phyloP scores from a whole-genome alignment of 2,888 invertebrate species.

The Andrena minutula region DNA sequence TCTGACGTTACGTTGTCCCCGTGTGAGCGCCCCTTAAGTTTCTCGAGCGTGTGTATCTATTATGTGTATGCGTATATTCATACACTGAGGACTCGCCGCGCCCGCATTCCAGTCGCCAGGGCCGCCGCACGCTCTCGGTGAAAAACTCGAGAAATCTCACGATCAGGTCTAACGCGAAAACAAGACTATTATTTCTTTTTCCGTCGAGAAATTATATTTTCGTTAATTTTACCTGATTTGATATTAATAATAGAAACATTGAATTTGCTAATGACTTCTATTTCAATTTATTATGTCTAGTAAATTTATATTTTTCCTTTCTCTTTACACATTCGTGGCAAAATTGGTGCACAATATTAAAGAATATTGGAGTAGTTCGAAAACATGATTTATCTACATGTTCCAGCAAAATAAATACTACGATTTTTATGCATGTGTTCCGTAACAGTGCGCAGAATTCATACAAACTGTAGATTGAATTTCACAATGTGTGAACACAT shows the following conservation, averaged over 20 bases:
- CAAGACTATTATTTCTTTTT: constrained; percentile 40
- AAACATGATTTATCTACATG: too few relatives aligned
- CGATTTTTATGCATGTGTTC: neutral
- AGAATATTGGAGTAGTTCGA: too few relatives aligned
- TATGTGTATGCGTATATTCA: constrained; percentile 66
- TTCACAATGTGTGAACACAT: too few relatives aligned
- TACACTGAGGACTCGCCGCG: constrained; percentile 81
- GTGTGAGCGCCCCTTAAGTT: constrained; percentile 70
- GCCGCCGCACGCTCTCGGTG: constrained; percentile 79
- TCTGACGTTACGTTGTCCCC: constrained; percentile 49
- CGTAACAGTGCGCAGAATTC: neutral
- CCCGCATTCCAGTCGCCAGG: constrained; percentile 85
- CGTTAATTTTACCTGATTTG: neutral
- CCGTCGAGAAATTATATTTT: neutral
- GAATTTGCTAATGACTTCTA: neutral
- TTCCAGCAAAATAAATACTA: neutral
- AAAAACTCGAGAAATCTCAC: constrained; percentile 79
- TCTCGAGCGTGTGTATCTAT: constrained; percentile 58
- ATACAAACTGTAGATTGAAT: too few relatives aligned
- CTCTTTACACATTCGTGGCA: neutral
- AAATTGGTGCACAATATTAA: neutral
- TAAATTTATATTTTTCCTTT: neutral
- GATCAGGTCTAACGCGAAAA: constrained; percentile 71
- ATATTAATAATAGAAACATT: neutral
- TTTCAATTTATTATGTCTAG: neutral